A percentile compares a stretch with the other conserved stretches of the same genome.
Conservation (phyloP, 1,140 invertebrate species). For the Bombus waltoni region DNA sequence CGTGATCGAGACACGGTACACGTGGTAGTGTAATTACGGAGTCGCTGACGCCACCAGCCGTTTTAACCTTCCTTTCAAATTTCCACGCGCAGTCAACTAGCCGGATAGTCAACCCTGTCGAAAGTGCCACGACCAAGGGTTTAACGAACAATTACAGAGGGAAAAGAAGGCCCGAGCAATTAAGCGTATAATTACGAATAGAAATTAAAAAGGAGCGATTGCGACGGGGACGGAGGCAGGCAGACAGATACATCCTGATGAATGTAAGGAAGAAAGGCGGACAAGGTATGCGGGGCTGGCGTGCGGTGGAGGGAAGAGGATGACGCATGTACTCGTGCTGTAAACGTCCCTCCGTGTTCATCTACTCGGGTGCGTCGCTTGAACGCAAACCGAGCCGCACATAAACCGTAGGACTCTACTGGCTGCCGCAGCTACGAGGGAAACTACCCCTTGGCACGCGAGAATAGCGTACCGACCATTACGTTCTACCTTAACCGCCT, state of each 20-base stretch:
- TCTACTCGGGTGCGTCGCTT: constrained; percentile 1
- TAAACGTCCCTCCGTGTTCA: not conserved
- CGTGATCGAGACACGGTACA: constrained; percentile 13
- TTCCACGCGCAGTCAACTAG: constrained; percentile 15
- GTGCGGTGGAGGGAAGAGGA: not conserved
- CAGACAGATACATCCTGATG: not conserved
- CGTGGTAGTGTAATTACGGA: not conserved
- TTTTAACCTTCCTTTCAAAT: constrained; percentile 24
- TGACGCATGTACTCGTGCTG: constrained; percentile 15
- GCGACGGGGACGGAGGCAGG: not conserved
- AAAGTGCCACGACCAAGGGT: constrained; percentile 40
- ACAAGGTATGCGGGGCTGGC: too few relatives aligned
- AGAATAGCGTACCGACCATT: constrained; percentile 74
- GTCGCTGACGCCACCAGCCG: not conserved
- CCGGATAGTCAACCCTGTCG: not conserved
- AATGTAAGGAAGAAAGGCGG: not conserved
- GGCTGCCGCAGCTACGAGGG: constrained; percentile 48
- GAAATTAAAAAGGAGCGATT: constrained; percentile 14
- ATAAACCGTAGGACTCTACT: constrained; percentile 63
- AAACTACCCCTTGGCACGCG: constrained; percentile 75
- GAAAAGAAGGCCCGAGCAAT: constrained; percentile 1
- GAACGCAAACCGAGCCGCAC: constrained; percentile 48
- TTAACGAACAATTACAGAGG: constrained; percentile 41
- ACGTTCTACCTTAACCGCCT: constrained; percentile 55
- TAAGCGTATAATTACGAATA: constrained; percentile 43